Percentiles rank a stretch among this genome's conserved stretches.
Conservation (phyloP, 2,888 invertebrate species). For the Chrysolina haemoptera region DNA sequence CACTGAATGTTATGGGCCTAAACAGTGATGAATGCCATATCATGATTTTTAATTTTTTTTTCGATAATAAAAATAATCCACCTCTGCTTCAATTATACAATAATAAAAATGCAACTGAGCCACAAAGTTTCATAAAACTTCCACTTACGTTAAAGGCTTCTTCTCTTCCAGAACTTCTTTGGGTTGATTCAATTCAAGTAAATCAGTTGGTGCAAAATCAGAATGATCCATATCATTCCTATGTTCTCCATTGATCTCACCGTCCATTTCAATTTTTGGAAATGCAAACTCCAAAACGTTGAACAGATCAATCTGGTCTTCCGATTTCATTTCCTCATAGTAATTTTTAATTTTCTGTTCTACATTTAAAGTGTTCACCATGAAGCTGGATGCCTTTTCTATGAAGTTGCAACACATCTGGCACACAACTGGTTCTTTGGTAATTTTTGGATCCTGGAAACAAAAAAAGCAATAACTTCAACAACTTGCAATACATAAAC, state of each 20-base stretch:
- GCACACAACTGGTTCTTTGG: constrained; percentile 50
- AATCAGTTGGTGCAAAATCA: constrained; percentile 38
- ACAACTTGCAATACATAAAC: no score
- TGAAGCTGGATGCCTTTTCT: constrained; percentile 48
- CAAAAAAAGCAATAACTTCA: constrained; percentile 4
- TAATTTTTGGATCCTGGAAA: constrained; percentile 47
- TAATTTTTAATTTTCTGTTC: constrained; percentile 52
- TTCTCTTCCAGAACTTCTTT: constrained; percentile 26
- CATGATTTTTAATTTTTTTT: no score
- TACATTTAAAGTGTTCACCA: constrained; percentile 48
- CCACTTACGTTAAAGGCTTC: constrained; percentile 27
- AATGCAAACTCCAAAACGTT: constrained; percentile 51
- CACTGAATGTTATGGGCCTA: no score
- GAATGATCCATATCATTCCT: constrained; percentile 30
- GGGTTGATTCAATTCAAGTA: constrained; percentile 35
- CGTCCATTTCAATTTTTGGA: constrained; percentile 52
- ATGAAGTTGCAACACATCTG: constrained; percentile 45
- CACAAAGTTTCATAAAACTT: neutral
- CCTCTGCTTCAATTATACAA: no score
- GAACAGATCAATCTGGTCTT: constrained; percentile 47
- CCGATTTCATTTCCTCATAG: constrained; percentile 40
- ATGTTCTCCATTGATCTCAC: constrained; percentile 30
- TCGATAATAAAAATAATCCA: no score
- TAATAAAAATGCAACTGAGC: no score
- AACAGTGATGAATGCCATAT: no score